These are phyloP conservation scores for Crenichthys baileyi DNA, from an alignment of 2,797 vertebrate species.

Conservation along the genomic window DNA sequence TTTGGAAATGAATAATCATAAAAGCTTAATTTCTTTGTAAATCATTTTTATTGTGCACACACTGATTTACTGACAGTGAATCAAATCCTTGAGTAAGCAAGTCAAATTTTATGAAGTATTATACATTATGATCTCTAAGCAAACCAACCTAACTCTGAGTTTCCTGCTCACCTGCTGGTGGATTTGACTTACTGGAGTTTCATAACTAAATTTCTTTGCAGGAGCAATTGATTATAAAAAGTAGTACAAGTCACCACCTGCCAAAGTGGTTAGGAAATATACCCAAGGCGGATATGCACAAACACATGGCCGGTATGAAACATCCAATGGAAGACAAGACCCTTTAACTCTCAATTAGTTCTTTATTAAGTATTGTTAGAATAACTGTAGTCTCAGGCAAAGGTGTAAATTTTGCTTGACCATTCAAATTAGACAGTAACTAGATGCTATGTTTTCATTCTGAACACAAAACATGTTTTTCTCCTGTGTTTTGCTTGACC, in stretches of 20 bases:
- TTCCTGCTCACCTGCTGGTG: neutral
- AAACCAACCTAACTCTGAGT: neutral
- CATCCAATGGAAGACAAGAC: neutral
- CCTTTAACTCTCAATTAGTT: neutral
- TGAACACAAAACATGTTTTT: constrained; percentile 40
- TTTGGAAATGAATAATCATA: too few relatives aligned
- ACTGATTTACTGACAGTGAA: neutral
- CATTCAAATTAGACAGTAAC: constrained; percentile 2
- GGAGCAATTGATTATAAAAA: too few relatives aligned
- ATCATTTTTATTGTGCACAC: too few relatives aligned
- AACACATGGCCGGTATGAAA: too few relatives aligned
- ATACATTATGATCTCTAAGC: neutral
- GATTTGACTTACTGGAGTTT: neutral
- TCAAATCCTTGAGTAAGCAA: neutral
- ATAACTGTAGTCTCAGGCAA: neutral
- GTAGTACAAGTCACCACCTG: neutral
- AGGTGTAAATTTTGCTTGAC: neutral
- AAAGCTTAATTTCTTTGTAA: too few relatives aligned
- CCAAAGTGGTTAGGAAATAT: neutral
- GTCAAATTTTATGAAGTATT: neutral
- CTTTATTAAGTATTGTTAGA: neutral
- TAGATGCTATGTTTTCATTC: constrained; percentile 25
- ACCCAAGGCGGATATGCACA: too few relatives aligned
- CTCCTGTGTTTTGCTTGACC: constrained; percentile 60
- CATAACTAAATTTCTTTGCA: neutral